phyloP scores from a whole-genome alignment of 2,888 invertebrate genomes.

The Myopa testacea region DNA sequence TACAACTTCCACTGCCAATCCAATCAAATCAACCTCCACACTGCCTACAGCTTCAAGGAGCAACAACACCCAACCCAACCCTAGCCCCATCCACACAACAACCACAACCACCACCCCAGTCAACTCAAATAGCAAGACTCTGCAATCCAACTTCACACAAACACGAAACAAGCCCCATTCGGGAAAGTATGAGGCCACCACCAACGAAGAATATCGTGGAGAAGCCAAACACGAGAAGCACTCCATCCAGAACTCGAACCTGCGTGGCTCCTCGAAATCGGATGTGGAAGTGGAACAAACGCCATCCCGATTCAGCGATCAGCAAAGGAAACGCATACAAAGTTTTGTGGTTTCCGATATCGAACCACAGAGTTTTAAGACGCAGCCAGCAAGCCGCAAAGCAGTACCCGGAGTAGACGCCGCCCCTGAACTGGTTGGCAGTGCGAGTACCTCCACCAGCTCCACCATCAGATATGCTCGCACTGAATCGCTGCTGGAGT shows the following conservation, averaged over 20 bases:
- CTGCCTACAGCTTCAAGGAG: slow-evolving; percentile 20
- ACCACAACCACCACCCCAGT: slow-evolving; percentile 48
- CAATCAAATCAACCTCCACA: slow-evolving; percentile 22
- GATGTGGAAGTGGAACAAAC: background rate
- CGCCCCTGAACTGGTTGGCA: slow-evolving; percentile 42
- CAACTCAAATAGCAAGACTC: slow-evolving; percentile 42
- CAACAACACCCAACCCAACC: slow-evolving; percentile 12
- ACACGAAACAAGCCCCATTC: background rate
- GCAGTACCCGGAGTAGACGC: slow-evolving; percentile 19
- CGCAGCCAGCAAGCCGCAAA: slow-evolving; percentile 53
- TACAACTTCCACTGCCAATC: slow-evolving; percentile 7
- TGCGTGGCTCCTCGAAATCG: background rate
- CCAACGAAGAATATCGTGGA: background rate
- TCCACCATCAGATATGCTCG: slow-evolving; percentile 48
- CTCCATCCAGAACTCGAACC: background rate
- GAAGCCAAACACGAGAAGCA: background rate
- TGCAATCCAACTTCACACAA: background rate
- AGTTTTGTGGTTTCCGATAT: slow-evolving; percentile 65
- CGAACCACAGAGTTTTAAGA: slow-evolving; percentile 68
- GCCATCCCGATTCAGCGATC: slow-evolving; percentile 31
- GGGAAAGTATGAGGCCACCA: background rate
- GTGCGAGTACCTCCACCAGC: slow-evolving; percentile 41
- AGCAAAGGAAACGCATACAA: slow-evolving; percentile 58
- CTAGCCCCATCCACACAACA: slow-evolving; percentile 13
- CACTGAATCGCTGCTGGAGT: slow-evolving; percentile 48